Percentiles rank a stretch among this genome's conserved stretches.
Evolutionary conservation across 2,888 invertebrate species (phyloP).

Genomic region (Heliconius sara): DNA sequence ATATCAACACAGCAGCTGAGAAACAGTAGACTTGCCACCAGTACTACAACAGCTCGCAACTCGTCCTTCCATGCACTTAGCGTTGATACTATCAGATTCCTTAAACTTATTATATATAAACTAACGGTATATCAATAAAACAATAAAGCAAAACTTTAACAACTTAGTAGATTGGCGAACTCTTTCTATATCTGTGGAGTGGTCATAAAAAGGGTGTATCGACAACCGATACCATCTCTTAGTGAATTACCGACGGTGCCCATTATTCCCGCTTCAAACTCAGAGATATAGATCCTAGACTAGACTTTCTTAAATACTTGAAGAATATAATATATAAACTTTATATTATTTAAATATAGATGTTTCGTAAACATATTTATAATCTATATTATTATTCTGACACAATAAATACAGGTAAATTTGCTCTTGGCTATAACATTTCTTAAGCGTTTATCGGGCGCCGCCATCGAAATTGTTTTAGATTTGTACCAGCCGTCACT

Average conservation of each 20-base stretch:
- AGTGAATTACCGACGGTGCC: constrained; percentile 73
- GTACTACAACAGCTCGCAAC: background rate
- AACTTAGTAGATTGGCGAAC: constrained; percentile 61
- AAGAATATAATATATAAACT: background rate
- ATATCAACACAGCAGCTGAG: background rate
- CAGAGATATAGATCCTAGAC: constrained; percentile 58
- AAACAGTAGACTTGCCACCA: constrained; percentile 8
- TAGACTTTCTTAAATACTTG: constrained; percentile 1
- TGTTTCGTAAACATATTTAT: background rate
- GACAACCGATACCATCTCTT: constrained; percentile 77
- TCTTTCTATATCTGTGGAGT: constrained; percentile 68
- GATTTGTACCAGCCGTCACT: constrained; percentile 30
- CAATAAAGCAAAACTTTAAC: constrained; percentile 34
- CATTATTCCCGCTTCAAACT: constrained; percentile 67
- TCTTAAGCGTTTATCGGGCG: constrained; percentile 18
- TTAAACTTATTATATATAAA: constrained; percentile 36
- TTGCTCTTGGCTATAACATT: constrained; percentile 20
- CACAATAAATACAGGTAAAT: background rate
- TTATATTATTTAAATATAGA: background rate
- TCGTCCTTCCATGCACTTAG: constrained; percentile 13
- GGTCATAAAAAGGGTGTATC: constrained; percentile 79
- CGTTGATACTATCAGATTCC: constrained; percentile 26
- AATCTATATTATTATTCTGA: constrained; percentile 20
- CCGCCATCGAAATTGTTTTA: constrained; percentile 27
- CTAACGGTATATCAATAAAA: constrained; percentile 38